Percentiles rank a stretch among this genome's conserved stretches.
Conservation (phyloP, 2,797 vertebrate species). For the Sylvilagus floridanus region DNA sequence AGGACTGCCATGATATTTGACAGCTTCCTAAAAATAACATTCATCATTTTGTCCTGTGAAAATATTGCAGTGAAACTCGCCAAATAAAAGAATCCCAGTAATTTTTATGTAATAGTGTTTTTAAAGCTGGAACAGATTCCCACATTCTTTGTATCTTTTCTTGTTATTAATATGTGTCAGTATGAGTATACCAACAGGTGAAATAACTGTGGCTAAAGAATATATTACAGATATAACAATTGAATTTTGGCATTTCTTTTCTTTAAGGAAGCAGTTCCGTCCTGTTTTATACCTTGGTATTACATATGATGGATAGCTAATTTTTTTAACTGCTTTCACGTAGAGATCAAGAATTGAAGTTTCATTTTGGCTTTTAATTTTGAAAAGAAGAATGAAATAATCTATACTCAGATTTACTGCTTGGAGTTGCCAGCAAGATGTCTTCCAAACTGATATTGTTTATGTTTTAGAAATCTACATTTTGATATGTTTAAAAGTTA, state of each 20-base stretch:
- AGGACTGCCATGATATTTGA: conserved; percentile 72
- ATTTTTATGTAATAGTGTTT: conserved; percentile 68
- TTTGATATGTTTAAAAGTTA: conserved; percentile 45
- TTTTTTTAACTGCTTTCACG: not conserved
- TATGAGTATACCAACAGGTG: not conserved
- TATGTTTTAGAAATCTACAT: conserved; percentile 41
- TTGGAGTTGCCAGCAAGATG: conserved; percentile 27
- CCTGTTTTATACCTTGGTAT: not conserved
- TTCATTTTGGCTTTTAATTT: conserved; percentile 11
- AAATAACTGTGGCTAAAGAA: not conserved
- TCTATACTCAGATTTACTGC: not conserved
- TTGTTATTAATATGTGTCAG: not conserved
- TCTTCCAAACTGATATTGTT: conserved; percentile 12
- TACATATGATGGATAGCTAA: not conserved
- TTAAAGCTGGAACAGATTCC: conserved; percentile 70
- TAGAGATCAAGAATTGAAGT: not conserved
- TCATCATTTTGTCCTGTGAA: conserved; percentile 75
- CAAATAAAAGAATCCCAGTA: conserved; percentile 72
- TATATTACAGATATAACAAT: not conserved
- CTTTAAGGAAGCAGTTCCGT: not conserved
- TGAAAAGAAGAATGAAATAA: conserved; percentile 12
- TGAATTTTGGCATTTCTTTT: conserved; percentile 36
- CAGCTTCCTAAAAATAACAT: conserved; percentile 72
- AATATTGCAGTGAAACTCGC: conserved; percentile 74
- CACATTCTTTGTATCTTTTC: not conserved